Conservation (phyloP, 2,888 invertebrate genomes). For the Physocephala rufipes region DNA sequence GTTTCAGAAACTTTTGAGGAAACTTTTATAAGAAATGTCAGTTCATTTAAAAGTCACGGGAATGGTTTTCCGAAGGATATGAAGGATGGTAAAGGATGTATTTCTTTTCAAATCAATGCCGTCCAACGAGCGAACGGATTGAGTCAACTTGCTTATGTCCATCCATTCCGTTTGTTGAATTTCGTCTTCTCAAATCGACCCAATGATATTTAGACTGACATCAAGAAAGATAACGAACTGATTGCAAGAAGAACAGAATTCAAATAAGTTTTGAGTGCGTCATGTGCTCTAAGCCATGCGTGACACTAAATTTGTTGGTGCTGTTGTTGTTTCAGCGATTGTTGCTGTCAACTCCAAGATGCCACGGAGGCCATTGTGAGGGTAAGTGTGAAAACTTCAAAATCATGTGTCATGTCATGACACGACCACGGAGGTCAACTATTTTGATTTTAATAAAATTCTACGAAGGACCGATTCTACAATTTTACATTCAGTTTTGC, state of each 20-base stretch:
- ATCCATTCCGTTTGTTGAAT: background rate
- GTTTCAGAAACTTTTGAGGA: background rate
- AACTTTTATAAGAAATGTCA: conserved; percentile 29
- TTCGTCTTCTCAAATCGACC: background rate
- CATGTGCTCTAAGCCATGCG: conserved; percentile 28
- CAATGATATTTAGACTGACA: background rate
- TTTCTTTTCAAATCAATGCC: conserved; percentile 14
- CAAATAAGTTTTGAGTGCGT: conserved; percentile 35
- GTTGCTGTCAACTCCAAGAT: background rate
- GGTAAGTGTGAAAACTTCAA: background rate
- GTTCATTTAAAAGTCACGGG: background rate
- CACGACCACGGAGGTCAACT: too few relatives aligned
- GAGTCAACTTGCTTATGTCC: conserved; percentile 21
- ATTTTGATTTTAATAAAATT: too few relatives aligned
- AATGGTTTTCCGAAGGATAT: background rate
- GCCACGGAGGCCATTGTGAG: conserved; percentile 2
- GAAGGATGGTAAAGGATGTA: too few relatives aligned
- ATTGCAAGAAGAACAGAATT: conserved; percentile 11
- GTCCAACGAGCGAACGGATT: conserved; percentile 2
- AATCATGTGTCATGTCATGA: too few relatives aligned
- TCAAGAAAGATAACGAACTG: background rate
- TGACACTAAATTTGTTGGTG: conserved; percentile 11
- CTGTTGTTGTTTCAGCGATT: too few relatives aligned
- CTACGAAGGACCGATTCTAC: too few relatives aligned
- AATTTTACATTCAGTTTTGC: too few relatives aligned